phyloP scores from a whole-genome alignment of 2,797 vertebrate species.

The Neosalanx taihuensis region DNA sequence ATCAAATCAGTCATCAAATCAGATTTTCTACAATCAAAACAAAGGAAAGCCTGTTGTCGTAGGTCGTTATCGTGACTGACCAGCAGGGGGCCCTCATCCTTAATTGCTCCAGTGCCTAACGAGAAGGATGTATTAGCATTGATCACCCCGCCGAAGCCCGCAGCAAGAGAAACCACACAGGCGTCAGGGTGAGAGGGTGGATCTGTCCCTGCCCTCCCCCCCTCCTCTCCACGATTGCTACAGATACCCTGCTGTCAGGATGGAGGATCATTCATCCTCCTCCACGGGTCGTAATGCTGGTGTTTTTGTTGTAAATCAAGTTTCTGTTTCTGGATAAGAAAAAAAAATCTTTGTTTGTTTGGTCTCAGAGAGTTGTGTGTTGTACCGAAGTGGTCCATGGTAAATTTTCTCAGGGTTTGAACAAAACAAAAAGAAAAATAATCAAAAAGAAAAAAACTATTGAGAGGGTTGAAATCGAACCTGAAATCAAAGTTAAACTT shows the following conservation, averaged over 20 bases:
- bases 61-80: constrained; percentile 38
- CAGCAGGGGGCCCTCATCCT: constrained; percentile 56
- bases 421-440: constrained; percentile 41
- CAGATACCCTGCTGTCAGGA: constrained; percentile 32
- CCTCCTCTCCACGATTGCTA: neutral
- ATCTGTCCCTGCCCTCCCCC: constrained; percentile 45
- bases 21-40: constrained; percentile 67
- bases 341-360: constrained; percentile 29
- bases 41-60: constrained; percentile 38
- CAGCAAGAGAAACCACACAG: constrained; percentile 45
- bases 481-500: constrained; percentile 54
- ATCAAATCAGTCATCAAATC: constrained; percentile 58
- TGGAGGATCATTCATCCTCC: constrained; percentile 42
- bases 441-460: constrained; percentile 39
- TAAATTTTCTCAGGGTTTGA: constrained; percentile 75
- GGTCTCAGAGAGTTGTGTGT: constrained; percentile 66
- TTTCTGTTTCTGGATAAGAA: constrained; percentile 28
- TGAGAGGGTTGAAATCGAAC: constrained; percentile 57
- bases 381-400: constrained; percentile 68
- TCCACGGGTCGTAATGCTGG: constrained; percentile 55
- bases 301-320: constrained; percentile 56
- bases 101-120: constrained; percentile 72
- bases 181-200: neutral
- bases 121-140: constrained; percentile 56
- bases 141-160: constrained; percentile 49